These are phyloP conservation scores for Eupeodes latifasciatus DNA, from an alignment of 2,888 invertebrate species.

Conservation along the genomic window DNA sequence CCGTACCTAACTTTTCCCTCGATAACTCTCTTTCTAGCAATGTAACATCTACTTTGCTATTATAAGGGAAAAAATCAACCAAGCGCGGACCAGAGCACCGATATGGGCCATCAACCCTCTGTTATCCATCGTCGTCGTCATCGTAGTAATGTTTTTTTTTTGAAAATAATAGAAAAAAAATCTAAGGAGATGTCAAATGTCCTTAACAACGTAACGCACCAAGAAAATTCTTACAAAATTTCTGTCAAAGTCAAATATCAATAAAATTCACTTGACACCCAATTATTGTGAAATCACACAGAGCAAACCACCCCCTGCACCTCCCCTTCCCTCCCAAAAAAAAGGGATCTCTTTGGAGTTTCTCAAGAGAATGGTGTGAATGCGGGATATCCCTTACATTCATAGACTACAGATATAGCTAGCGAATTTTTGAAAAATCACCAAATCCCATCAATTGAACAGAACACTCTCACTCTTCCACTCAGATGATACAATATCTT, in stretches of 20 bases:
- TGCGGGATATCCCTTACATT: neutral
- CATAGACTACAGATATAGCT: neutral
- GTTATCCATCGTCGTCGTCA: slow-evolving; percentile 38
- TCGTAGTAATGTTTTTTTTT: too few species aligned
- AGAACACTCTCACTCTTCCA: slow-evolving; percentile 42
- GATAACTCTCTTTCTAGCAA: too few species aligned
- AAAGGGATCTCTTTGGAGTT: neutral
- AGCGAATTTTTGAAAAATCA: slow-evolving; percentile 49
- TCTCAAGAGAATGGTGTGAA: neutral
- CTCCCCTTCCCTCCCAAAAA: neutral
- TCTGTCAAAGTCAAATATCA: slow-evolving; percentile 76
- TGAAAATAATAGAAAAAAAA: neutral
- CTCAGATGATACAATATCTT: slow-evolving; percentile 57
- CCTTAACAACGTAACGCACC: slow-evolving; percentile 55
- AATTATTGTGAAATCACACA: slow-evolving; percentile 73
- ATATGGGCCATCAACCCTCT: slow-evolving; percentile 65
- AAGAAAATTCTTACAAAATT: slow-evolving; percentile 64
- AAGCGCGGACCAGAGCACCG: slow-evolving; percentile 52
- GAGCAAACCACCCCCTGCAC: neutral
- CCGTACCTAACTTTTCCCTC: neutral
- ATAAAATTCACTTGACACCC: slow-evolving; percentile 76
- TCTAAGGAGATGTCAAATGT: slow-evolving; percentile 61
- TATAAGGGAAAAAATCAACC: slow-evolving; percentile 26
- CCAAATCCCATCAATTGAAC: slow-evolving; percentile 69
- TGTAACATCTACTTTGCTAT: neutral